A percentile compares a stretch with the other conserved stretches of the same genome.
phyloP scores from a whole-genome alignment of 2,888 invertebrate genomes.

The Platerodrilus igneus region DNA sequence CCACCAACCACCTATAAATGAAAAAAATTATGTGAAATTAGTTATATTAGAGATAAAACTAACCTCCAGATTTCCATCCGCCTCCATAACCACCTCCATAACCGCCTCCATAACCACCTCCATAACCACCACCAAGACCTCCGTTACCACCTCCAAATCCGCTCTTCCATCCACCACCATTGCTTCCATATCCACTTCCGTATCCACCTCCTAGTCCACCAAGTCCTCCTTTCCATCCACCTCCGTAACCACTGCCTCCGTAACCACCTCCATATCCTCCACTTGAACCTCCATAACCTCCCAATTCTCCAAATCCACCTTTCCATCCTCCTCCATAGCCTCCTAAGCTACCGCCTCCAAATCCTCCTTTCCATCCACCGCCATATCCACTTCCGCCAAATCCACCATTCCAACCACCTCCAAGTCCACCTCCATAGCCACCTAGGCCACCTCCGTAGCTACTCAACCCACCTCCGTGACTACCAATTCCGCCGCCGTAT shows the following conservation, averaged over 20 bases:
- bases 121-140: conserved; percentile 1
- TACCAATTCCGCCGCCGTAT: too few species aligned
- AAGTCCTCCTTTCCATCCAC: too few species aligned
- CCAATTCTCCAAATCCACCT: background rate
- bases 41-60: conserved; percentile 1
- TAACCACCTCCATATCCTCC: background rate
- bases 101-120: conserved; percentile 8
- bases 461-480: too few species aligned
- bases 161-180: conserved; percentile 1
- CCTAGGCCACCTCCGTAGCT: too few species aligned
- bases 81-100: conserved; percentile 12
- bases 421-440: too few species aligned
- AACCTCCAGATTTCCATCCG: conserved; percentile 11
- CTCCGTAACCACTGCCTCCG: background rate
- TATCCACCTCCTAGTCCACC: conserved; percentile 1
- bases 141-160: conserved; percentile 7
- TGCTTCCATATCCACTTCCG: background rate
- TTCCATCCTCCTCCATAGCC: background rate
- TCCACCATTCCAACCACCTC: too few species aligned
- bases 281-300: too few species aligned
- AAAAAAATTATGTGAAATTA: background rate
- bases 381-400: too few species aligned
- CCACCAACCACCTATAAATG: conserved; percentile 7
- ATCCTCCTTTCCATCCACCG: background rate
- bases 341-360: background rate